These are phyloP conservation scores for Nematostella vectensis DNA, from an alignment of 92 coral and sea anemone genomes.

Conservation along the genomic window DNA sequence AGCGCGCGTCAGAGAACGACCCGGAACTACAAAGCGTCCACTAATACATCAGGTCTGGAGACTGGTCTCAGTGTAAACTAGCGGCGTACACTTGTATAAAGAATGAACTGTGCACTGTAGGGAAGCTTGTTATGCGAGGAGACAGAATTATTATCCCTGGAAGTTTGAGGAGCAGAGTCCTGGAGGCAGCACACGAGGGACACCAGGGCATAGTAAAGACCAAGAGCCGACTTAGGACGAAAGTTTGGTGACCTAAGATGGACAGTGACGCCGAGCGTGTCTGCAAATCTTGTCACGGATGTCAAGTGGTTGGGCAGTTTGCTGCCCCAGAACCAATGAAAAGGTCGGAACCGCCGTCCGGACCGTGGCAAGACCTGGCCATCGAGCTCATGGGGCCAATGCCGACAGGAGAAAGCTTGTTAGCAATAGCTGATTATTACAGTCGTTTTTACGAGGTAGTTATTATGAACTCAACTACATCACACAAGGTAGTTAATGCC, in stretches of 20 bases:
- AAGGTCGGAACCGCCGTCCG: conserved; percentile 27
- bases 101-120: no score
- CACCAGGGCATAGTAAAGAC: conserved; percentile 43
- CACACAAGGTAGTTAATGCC: no score
- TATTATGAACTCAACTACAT: no score
- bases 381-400: conserved; percentile 19
- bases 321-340: conserved; percentile 30
- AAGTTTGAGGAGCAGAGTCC: conserved; percentile 15
- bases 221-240: conserved; percentile 20
- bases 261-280: no score
- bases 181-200: conserved; percentile 31
- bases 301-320: conserved; percentile 31
- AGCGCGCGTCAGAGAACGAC: conserved; percentile 44
- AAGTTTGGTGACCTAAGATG: no score
- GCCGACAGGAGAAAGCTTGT: conserved; percentile 15
- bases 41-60: no score
- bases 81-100: no score
- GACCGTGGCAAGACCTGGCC: conserved; percentile 16
- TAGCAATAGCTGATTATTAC: no score
- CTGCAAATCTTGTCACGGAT: no score
- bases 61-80: no score
- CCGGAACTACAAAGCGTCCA: conserved; percentile 24
- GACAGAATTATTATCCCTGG: conserved; percentile 28
- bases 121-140: conserved; percentile 3
- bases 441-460: no score